phyloP scores from a whole-genome alignment of 2,113 vertebrate genomes.

The human region GRCh38 chr14:60362001-60362500 shows the following conservation, averaged over 20 bases:
- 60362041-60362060: background rate
- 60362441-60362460: background rate
- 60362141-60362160: background rate
- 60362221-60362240: background rate
- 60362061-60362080: background rate
- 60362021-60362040: background rate
- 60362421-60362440: background rate
- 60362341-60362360: background rate
- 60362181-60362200: background rate
- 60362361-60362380: background rate
- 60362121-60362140: background rate
- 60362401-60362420: background rate
- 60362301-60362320: background rate
- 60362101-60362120: background rate
- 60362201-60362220: background rate
- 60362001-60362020: background rate
- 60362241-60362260: background rate
- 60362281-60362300: slow-evolving; percentile 36
- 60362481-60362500: background rate
- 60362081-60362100: background rate
- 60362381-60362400: background rate
- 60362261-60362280: background rate
- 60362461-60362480: background rate
- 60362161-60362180: background rate
- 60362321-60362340: background rate